Evolutionary conservation across 2,888 invertebrate genomes (phyloP), one percentile per base, ranked within the genome.

Genomic region (Drepana falcataria): DNA sequence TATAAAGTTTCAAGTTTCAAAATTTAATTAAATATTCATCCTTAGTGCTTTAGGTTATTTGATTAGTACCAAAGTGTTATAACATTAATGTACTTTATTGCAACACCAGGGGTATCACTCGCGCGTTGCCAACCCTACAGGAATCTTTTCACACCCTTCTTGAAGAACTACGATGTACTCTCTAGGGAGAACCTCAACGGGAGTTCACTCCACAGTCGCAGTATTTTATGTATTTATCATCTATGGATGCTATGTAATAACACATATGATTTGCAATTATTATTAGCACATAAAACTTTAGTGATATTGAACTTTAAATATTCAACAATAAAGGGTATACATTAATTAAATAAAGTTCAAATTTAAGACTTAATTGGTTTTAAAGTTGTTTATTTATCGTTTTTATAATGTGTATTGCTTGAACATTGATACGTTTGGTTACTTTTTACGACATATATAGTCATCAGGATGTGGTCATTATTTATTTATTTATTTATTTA

Each of bases 201-300:
- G 21, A 21, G 21, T 21, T 21, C 21, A 21, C 21, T 21, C 21
- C 21, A 21, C 21, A 21, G 21, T 21, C 21, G 21, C 21, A 21
- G 52, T 48, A 35, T 51, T 56, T 56, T 63, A 55, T 35, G 41
- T 57, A 35, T 51, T 51, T 47, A 5, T 5, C 49, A 35, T 47
- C 35, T 37, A 35, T 3, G 4, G 37, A 35, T 37, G 40, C 35
- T 35, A 35, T 53, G 51, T 35, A 51, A 33, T 52, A 40, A 2
- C 2, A 6, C 35, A 3, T 2, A 49, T 49, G 35, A 3, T 35
- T 5, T 49, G 2, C 2, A 5, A 51, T 35, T 9, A 40, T 48
- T 41, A 51, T 34, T 3, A 9, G n/a, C 40, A 37, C 21, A 51
- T 51, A 51, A 51, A 51, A 41, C 40, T 51, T 49, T 49, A 49